Evolutionary conservation across 2,888 invertebrate genomes (phyloP), one percentile per base, ranked within the genome.

Genomic region (Schizotus pectinicornis): DNA sequence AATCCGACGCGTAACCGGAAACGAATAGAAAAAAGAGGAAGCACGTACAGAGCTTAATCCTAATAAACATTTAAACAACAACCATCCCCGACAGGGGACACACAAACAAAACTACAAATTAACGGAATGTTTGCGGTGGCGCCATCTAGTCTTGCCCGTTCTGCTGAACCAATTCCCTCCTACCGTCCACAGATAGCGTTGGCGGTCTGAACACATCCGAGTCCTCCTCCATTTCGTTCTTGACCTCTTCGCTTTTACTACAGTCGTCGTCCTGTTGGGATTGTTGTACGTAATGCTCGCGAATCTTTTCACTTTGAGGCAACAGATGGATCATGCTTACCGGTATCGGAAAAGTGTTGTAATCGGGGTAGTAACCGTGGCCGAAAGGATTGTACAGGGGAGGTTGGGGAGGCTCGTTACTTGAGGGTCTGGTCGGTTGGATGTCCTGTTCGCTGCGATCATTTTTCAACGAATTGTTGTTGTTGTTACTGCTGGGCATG

Each of bases 311-410:
- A 71, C 85, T 87, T 37, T 91, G 92, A 56, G 92, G 92, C 72
- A 93, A 79, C 54, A 93, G 82, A 76, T 93, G 92, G 62, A 93
- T 83, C 92, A 93, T 92, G 75, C 89, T 90, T 31, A 94, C 85
- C 31, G 92, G 92, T 74, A 94, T 87, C 0, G 92, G 92, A 74
- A 92, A 94, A 11, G 90, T 84, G 9, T 81, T 80, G 72, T 92
- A 93, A 73, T 94, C 93, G 6, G 92, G 91, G 77, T 92, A 93
- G 80, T 92, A 93, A 61, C 88, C 89, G 68, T 88, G 90, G 65
- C 88, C 86, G 76, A 92, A 89, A 52, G 90, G 90, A 73, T 90
- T 90, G 79, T 90, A 90, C 70, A 90, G 84, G 1, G 87, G 85
- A 33, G 87, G 85, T 64, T 71, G 88, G 78, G 67, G 70, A 6